Conservation (phyloP, 1,140 invertebrate species). For the Apis mellifera region Amel_HAv3.1 CM009940.2:10676001-10676500, state of each 20-base stretch:
- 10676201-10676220: constrained; percentile 55
- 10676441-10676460: not conserved
- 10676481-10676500: not conserved
- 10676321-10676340: too few species aligned
- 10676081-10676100: not conserved
- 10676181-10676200: constrained; percentile 4
- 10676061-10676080: too few species aligned
- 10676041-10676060: too few species aligned
- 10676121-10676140: too few species aligned
- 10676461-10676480: constrained; percentile 5
- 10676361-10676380: too few species aligned
- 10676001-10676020: too few species aligned
- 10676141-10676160: not conserved
- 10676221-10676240: constrained; percentile 58
- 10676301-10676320: not conserved
- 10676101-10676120: constrained; percentile 23
- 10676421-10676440: not conserved
- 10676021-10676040: too few species aligned
- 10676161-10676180: constrained; percentile 25
- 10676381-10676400: too few species aligned
- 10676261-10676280: constrained; percentile 53
- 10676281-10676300: not conserved
- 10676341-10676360: too few species aligned
- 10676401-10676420: not conserved
- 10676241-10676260: constrained; percentile 43